Evolutionary conservation across 2,113 vertebrate species (phyloP), one percentile per base, ranked within the genome.

Genomic region (Corythornis vintsioides): DNA sequence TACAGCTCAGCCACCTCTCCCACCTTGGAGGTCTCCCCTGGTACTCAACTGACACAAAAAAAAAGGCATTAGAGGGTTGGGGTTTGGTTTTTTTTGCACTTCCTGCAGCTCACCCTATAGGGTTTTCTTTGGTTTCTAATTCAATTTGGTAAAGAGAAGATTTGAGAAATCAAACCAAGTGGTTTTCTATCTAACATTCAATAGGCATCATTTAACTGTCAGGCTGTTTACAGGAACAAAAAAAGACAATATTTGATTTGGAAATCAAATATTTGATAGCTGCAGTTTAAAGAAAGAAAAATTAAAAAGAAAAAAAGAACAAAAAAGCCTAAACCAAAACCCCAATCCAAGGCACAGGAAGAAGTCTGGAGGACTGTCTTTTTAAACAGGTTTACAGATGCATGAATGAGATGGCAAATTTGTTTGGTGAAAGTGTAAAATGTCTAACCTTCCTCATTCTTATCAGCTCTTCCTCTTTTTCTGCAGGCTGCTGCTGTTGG

Each of bases 391-490:
- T 43, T 52, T 52, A 57, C 22, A 50, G 94, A 91, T 96, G 96
- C 90, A 96, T 87, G 89, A 87, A 71, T 95, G 94, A 96, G 47
- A 96, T 71, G 88, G 88, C 48, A 90, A 92, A 84, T 90, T 81
- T 83, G 79, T 78, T 91, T 22, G 40, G 92, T 87, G 95, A 95
- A 93, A 97, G 82, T 53, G 92, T 93, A 96, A 97, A 96, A 80
- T 29, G 86, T 97, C 99, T 99, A 98, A 99, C 99, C 99, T 99
- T 99, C 97, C 99, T 99, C 97, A 98, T 98, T 98, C 98, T 98
- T 97, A 98, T 98, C 96, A 97, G 97, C 72, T 99, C 99, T 96
- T 97, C 97, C 96, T 98, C 98, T 92, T 98, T 98, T 96, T 98
- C 98, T 96, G 98, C 97, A 95, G 97, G 98, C 97, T 98, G 98